Evolutionary conservation across 2,797 vertebrate genomes (phyloP).

Genomic region (Sphenopsis melanotis): DNA sequence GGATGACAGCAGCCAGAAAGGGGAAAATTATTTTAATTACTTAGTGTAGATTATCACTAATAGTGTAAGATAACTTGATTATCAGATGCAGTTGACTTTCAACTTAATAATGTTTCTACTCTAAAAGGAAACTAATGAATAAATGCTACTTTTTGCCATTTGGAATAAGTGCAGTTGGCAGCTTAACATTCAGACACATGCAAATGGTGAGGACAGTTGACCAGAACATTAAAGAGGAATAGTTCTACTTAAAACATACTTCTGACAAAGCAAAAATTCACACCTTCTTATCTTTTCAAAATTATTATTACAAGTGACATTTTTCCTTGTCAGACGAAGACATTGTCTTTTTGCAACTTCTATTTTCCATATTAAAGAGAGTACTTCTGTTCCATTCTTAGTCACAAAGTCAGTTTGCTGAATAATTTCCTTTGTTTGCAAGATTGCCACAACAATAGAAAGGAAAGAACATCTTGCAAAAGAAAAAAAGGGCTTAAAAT

Average conservation of each 20-base stretch:
- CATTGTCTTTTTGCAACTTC: background rate
- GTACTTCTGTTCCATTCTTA: conserved; percentile 43
- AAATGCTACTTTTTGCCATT: background rate
- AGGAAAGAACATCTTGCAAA: background rate
- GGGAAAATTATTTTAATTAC: background rate
- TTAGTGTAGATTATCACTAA: background rate
- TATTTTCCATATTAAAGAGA: conserved; percentile 48
- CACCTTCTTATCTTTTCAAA: conserved; percentile 8
- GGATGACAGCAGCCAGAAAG: background rate
- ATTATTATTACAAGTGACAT: conserved; percentile 24
- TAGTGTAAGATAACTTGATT: background rate
- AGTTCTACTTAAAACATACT: background rate
- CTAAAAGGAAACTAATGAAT: background rate
- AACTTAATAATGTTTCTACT: background rate
- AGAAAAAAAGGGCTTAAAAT: background rate
- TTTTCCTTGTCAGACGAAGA: conserved; percentile 11
- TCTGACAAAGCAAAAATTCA: conserved; percentile 21
- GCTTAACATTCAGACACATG: background rate
- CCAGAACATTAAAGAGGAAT: background rate
- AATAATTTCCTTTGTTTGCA: conserved; percentile 40
- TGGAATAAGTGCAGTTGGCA: background rate
- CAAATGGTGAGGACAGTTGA: background rate
- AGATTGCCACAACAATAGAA: background rate
- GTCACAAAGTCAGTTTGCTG: conserved; percentile 21
- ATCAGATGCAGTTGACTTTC: background rate